Conservation (phyloP, 2,888 invertebrate species). For the Drosophila helvetica region DNA sequence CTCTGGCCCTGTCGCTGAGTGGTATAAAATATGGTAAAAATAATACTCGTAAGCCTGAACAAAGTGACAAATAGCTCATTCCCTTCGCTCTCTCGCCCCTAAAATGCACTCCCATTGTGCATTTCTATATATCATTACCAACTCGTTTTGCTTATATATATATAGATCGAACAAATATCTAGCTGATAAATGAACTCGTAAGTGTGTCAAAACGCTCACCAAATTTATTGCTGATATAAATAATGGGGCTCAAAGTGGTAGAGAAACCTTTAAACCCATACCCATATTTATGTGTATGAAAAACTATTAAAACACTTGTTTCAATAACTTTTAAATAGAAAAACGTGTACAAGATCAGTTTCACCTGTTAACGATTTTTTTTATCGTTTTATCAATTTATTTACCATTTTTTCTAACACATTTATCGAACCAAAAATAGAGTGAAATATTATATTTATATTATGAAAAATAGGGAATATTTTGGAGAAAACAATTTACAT, state of each 20-base stretch:
- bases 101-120: constrained; percentile 11
- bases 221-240: not conserved
- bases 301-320: not conserved
- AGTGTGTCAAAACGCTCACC: constrained; percentile 10
- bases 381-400: too few relatives aligned
- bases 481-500: not conserved
- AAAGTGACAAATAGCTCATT: constrained; percentile 13
- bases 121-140: not conserved
- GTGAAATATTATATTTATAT: not conserved
- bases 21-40: constrained; percentile 14
- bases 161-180: not conserved
- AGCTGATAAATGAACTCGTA: not conserved
- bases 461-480: not conserved
- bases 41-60: not conserved
- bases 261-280: not conserved
- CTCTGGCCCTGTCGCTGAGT: constrained; percentile 1
- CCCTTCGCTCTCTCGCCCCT: not conserved
- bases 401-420: too few relatives aligned
- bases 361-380: too few relatives aligned
- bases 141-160: not conserved
- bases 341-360: not conserved
- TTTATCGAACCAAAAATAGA: not conserved
- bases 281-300: not conserved
- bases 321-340: not conserved
- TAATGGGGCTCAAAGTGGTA: constrained; percentile 4